Evolutionary conservation across 2,797 vertebrate genomes (phyloP), one percentile per base, ranked within the genome.

Genomic region (Poecilia gillii): DNA sequence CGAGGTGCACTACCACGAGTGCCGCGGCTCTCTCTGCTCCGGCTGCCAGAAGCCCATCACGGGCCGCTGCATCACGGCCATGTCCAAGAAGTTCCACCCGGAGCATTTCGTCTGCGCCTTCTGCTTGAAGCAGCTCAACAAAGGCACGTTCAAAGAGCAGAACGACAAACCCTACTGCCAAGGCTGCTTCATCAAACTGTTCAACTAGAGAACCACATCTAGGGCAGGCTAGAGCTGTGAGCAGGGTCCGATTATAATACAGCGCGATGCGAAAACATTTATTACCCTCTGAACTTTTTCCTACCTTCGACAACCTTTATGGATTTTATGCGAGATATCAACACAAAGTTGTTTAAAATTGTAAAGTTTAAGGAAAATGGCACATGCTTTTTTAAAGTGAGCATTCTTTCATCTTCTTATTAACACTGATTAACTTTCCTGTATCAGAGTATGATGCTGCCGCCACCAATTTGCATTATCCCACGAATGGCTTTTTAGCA

Each of bases 1-100:
- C 0, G 98, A 99, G 96, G 97, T 99, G 77, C 98, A 99, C 93
- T 99, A 99, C 94, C 98, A 99, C 0, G 97, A 98, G 91, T 97
- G 97, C 4, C 97, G 98, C 0, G 98, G 98, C 88, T 99, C 98
- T 0, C 97, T 99, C 75, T 99, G 98, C 94, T 99, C 98, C 0
- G 98, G 98, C 88, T 99, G 98, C 89, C 98, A 99, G 96, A 99
- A 99, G 93, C 98, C 98, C 73, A 99, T 99, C 95, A 99, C 98
- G 0, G 98, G 98, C 82, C 98, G 98, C 92, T 99, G 98, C 88
- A 99, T 99, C 96, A 99, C 98, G 0, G 98, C 98, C 80, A 99
- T 99, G 98, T 92, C 96, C 91, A 98, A 97, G 96, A 99, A 99
- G 94, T 99, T 99, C 90, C 98, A 99, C 93, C 98, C 98, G 0